phyloP scores from a whole-genome alignment of 1,140 invertebrate genomes.

The Plectrocnemia conspersa region DNA sequence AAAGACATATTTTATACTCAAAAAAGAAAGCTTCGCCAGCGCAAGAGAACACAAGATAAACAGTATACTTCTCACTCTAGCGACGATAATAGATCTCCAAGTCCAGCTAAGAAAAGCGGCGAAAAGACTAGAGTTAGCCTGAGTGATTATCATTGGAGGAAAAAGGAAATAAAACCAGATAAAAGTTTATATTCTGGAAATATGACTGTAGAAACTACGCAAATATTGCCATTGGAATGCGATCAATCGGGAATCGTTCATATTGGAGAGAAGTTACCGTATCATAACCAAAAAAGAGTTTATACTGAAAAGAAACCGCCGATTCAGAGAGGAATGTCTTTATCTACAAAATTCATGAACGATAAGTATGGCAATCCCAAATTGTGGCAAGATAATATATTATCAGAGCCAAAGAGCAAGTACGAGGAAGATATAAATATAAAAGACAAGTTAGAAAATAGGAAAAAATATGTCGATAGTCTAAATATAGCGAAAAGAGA shows the following conservation, averaged over 20 bases:
- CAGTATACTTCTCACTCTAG: slow-evolving; percentile 54
- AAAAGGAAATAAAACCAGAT: slow-evolving; percentile 41
- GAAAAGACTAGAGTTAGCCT: slow-evolving; percentile 42
- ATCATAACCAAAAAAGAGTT: slow-evolving; percentile 39
- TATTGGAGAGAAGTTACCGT: slow-evolving; percentile 35
- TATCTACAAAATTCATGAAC: slow-evolving; percentile 52
- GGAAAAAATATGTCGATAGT: slow-evolving; percentile 43
- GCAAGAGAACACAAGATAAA: slow-evolving; percentile 48
- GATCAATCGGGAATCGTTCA: slow-evolving; percentile 42
- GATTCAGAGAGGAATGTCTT: slow-evolving; percentile 42
- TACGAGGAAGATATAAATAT: slow-evolving; percentile 7
- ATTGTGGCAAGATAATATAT: slow-evolving; percentile 44
- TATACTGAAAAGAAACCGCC: slow-evolving; percentile 39
- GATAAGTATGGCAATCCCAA: slow-evolving; percentile 51
- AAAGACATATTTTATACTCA: slow-evolving; percentile 69
- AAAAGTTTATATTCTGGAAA: slow-evolving; percentile 39
- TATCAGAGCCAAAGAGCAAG: slow-evolving; percentile 40
- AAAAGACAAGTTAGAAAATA: slow-evolving; percentile 39
- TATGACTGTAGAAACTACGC: slow-evolving; percentile 36
- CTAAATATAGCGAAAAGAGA: slow-evolving; percentile 42
- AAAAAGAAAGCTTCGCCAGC: slow-evolving; percentile 58
- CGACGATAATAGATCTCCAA: slow-evolving; percentile 55
- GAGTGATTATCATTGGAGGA: slow-evolving; percentile 50
- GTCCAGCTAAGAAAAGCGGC: slow-evolving; percentile 42
- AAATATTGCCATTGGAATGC: slow-evolving; percentile 40